Evolutionary conservation across 2,113 vertebrate species (phyloP).

Genomic region (Chlorodrepanis virens): DNA sequence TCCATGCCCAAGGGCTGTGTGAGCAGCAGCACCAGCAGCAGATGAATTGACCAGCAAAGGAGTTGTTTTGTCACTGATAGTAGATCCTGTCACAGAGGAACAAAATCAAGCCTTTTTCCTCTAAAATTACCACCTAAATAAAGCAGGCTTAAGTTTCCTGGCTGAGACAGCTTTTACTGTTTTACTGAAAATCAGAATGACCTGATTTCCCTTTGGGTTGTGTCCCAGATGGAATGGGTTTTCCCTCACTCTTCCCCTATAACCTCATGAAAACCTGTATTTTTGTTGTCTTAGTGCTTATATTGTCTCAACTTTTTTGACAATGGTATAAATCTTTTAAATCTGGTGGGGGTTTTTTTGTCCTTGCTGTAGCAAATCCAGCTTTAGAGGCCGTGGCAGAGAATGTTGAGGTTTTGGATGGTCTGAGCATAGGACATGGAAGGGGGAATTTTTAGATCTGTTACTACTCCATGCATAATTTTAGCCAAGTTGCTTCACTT

Average conservation of each 20-base stretch:
- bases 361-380: neutral
- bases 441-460: neutral
- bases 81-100: neutral
- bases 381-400: neutral
- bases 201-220: neutral
- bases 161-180: neutral
- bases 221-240: neutral
- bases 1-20: neutral
- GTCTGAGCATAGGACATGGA: neutral
- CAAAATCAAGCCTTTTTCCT: neutral
- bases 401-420: neutral
- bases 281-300: conserved; percentile 6
- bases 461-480: neutral
- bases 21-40: neutral
- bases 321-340: neutral
- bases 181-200: neutral
- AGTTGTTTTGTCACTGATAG: neutral
- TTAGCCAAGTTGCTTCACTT: neutral
- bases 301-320: neutral
- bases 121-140: neutral
- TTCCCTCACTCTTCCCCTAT: neutral
- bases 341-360: neutral
- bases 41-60: neutral
- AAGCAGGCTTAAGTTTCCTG: neutral
- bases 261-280: neutral